Conservation (phyloP, 2,113 vertebrate genomes). For the Sebastes schlegelii region DNA sequence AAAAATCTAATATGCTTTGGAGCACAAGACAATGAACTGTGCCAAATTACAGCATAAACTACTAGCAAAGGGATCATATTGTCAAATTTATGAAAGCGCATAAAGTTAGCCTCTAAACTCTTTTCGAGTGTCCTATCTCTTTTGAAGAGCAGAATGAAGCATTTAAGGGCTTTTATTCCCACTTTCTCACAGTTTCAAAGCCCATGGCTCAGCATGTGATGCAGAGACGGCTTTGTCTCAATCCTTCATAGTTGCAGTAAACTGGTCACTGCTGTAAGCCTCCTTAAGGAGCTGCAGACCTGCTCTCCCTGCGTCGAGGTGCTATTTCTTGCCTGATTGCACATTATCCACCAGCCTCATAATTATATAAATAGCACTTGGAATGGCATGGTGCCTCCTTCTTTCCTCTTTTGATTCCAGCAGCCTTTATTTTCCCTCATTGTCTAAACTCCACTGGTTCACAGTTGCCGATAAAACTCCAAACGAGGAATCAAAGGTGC, state of each 20-base stretch:
- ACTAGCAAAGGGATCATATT: neutral
- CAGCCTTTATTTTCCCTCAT: slow-evolving; percentile 23
- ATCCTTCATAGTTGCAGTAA: neutral
- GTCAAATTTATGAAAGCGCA: neutral
- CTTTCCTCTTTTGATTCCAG: slow-evolving; percentile 17
- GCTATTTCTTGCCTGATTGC: slow-evolving; percentile 32
- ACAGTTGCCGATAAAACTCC: slow-evolving; percentile 14
- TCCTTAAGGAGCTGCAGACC: neutral
- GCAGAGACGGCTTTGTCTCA: neutral
- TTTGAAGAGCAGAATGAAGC: neutral
- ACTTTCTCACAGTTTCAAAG: neutral
- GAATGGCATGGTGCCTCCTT: neutral
- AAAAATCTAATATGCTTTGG: neutral
- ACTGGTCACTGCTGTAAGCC: slow-evolving; percentile 19
- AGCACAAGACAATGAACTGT: neutral
- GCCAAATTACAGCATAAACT: neutral
- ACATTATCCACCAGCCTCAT: slow-evolving; percentile 36
- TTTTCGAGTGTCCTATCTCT: neutral
- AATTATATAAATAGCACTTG: slow-evolving; percentile 39
- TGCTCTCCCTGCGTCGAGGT: neutral
- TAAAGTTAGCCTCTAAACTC: neutral
- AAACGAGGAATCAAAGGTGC: slow-evolving; percentile 23
- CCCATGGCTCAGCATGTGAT: neutral
- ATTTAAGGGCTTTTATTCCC: neutral
- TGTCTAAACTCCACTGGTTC: slow-evolving; percentile 25